Evolutionary conservation across 1,140 invertebrate genomes (phyloP), one percentile per base, ranked within the genome.

Genomic region (Octopus sinensis): DNA sequence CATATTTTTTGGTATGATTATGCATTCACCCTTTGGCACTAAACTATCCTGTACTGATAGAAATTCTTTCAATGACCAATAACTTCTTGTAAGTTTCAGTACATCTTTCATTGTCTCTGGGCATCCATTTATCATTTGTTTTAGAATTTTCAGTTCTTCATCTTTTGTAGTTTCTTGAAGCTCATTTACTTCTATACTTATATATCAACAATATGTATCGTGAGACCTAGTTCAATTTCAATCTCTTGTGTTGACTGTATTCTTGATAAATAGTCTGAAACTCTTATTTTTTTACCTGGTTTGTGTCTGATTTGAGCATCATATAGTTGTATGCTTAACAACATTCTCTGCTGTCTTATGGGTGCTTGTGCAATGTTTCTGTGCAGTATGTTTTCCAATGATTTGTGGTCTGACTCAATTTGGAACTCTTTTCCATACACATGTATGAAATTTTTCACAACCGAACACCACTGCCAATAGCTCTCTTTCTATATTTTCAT

Each of bases 401-500:
- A 84, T 54, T 86, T 85, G 71, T 86, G 83, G 56, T 86, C 84
- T 23, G 80, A 83, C 53, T 86, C 79, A 23, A 86, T 77, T 5
- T 54, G 53, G 7, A 84, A n/a, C 13, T 43, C 3, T 73, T 73
- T 81, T 23, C 84, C 43, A 89, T 84, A 91, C 5, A 92, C 79
- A 83, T 71, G 91, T 85, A 54, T 92, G 88, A 87, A 93, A 93
- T 83, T 90, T 90, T 79, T 89, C 86, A 23, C 92, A 89, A 5
- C 89, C 90, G 87, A 90, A 93, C 4, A 92, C 81, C 6, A 93
- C 89, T 6, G 91, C 91, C 13, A 92, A 84, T 5, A 91, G 91
- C 87, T 93, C 92, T 85, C 91, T 80, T 84, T 93, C 91, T 4
- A 92, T 90, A 84, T 92, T 73, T 73, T 87, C 89, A 82, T 92